These are phyloP conservation scores for Apocheima hispidaria DNA, from an alignment of 2,888 invertebrate genomes.

Conservation along the genomic window DNA sequence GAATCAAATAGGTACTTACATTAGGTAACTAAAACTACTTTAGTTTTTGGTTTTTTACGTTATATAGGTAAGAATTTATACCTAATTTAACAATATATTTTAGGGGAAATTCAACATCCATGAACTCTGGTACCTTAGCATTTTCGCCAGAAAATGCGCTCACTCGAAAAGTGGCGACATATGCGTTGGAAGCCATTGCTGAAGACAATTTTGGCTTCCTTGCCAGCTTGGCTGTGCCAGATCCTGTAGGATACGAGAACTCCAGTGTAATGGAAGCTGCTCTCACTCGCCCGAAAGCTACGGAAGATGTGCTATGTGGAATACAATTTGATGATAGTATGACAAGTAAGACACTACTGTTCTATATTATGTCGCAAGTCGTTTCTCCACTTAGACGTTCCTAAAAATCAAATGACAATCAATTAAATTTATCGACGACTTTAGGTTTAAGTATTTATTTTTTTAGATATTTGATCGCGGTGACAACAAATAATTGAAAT, in stretches of 20 bases:
- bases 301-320: slow-evolving; percentile 75
- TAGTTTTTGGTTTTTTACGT: no score
- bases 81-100: neutral
- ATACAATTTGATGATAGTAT: slow-evolving; percentile 78
- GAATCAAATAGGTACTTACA: no score
- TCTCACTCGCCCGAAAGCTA: slow-evolving; percentile 75
- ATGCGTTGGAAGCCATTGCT: slow-evolving; percentile 72
- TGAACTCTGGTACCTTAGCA: slow-evolving; percentile 71
- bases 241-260: slow-evolving; percentile 72
- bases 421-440: neutral
- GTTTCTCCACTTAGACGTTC: neutral
- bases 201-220: slow-evolving; percentile 71
- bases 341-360: slow-evolving; percentile 67
- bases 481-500: no score
- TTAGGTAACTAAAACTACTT: no score
- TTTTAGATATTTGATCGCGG: no score
- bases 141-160: slow-evolving; percentile 78
- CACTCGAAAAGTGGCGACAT: slow-evolving; percentile 68
- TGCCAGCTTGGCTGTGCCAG: slow-evolving; percentile 53
- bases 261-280: slow-evolving; percentile 69
- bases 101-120: slow-evolving; percentile 70
- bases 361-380: neutral
- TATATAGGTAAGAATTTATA: neutral
- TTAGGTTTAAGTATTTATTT: no score
- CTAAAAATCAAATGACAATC: neutral